Conservation (phyloP, 2,797 vertebrate species). For the Hoplostethus mediterraneus region DNA sequence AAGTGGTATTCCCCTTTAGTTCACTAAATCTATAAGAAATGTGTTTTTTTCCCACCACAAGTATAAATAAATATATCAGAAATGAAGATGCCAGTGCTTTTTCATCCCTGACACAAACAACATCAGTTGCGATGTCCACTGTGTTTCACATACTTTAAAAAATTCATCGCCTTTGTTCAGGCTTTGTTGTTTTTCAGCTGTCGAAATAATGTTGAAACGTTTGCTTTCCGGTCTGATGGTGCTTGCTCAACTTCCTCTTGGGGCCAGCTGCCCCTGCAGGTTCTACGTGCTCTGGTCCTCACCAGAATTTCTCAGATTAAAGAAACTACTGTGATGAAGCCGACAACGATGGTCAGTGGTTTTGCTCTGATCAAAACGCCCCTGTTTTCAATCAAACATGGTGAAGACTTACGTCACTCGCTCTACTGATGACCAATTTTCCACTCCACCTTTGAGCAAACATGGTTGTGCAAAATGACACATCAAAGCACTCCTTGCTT, state of each 20-base stretch:
- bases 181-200: conserved; percentile 27
- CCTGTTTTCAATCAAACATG: too few relatives aligned
- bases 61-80: neutral
- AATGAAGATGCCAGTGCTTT: neutral
- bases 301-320: conserved; percentile 20
- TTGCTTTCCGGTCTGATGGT: conserved; percentile 72
- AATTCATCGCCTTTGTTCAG: neutral
- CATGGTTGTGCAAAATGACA: neutral
- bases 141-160: neutral
- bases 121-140: neutral
- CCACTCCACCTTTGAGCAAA: conserved; percentile 1
- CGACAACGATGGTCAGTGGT: neutral
- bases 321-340: neutral
- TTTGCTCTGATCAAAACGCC: neutral
- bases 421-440: neutral
- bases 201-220: conserved; percentile 68
- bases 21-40: too few relatives aligned
- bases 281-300: conserved; percentile 22
- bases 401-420: neutral
- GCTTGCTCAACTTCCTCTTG: conserved; percentile 79
- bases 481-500: neutral
- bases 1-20: neutral
- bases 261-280: conserved; percentile 26
- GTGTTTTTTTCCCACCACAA: too few relatives aligned
- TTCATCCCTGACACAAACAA: neutral